Evolutionary conservation across 2,797 vertebrate species (phyloP).

Genomic region (Propithecus perrieri): DNA sequence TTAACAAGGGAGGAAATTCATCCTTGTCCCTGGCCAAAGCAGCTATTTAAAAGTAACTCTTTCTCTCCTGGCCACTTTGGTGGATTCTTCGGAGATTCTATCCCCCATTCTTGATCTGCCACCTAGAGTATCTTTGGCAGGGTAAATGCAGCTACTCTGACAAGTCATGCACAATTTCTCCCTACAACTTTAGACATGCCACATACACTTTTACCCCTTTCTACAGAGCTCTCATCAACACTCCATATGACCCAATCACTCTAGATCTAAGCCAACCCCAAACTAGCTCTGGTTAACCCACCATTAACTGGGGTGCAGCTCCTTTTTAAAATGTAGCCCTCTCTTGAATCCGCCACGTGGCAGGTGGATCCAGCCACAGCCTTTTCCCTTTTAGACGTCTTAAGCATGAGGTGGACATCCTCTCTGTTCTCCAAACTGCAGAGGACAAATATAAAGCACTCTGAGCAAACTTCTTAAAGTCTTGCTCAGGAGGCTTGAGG

Average conservation of each 20-base stretch:
- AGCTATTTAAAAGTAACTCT: background rate
- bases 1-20: background rate
- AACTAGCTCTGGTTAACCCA: background rate
- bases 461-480: background rate
- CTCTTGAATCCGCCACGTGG: background rate
- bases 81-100: background rate
- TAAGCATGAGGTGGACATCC: background rate
- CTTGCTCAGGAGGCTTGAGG: background rate
- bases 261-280: background rate
- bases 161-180: background rate
- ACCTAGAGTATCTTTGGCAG: background rate
- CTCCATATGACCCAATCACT: background rate
- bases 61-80: background rate
- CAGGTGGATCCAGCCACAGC: no score
- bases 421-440: background rate
- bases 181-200: background rate
- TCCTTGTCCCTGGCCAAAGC: background rate
- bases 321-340: background rate
- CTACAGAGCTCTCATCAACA: background rate
- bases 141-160: background rate
- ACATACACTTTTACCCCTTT: background rate
- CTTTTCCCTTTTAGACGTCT: background rate
- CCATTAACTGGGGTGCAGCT: rapidly evolving
- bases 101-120: background rate
- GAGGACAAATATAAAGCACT: background rate